Evolutionary conservation across 1,140 invertebrate genomes (phyloP), one percentile per base, ranked within the genome.

Genomic region (Atta texana): DNA sequence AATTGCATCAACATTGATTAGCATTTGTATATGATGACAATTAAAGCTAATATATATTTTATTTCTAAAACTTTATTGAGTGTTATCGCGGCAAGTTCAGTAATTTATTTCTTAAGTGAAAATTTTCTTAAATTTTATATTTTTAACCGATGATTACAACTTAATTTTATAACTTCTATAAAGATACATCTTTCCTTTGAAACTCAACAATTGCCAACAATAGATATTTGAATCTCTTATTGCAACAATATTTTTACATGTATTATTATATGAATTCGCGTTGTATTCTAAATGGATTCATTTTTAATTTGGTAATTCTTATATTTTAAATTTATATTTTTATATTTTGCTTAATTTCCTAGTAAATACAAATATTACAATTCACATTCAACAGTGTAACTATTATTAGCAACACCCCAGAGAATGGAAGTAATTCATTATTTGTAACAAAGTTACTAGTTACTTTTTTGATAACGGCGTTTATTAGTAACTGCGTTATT

Each of bases 261-360:
- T 28, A 6, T 28, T 80, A n/a, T 69, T 18, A 66, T n/a, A 80
- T 34, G n/a, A 7, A 21, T 24, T 4, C 3, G 0, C 31, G 1
- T 68, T 18, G 28, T 34, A 24, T 34, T 80, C 2, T 80, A 53
- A 55, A 44, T 5, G 24, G 34, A 68, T 55, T 69, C 4, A 57
- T 80, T 1, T 24, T 69, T 39, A 53, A 44, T 55, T 24, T 82
- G 80, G 68, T 82, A 74, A 44, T 24, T 77, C 3, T 44, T 44
- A n/a, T 8, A 71, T 31, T 64, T 64, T 16, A 31, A 74, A 24
- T 2, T 10, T 24, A 61, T 28, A 24, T 69, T 61, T 55, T 55
- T n/a, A 12, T 61, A 4, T 28, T 34, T 14, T 44, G 1, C 0
- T 7, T 44, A 44, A 10, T 44, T 44, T 44, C 8, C 8, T 44